Evolutionary conservation across 2,797 vertebrate species (phyloP).

Genomic region (Prionace glauca): DNA sequence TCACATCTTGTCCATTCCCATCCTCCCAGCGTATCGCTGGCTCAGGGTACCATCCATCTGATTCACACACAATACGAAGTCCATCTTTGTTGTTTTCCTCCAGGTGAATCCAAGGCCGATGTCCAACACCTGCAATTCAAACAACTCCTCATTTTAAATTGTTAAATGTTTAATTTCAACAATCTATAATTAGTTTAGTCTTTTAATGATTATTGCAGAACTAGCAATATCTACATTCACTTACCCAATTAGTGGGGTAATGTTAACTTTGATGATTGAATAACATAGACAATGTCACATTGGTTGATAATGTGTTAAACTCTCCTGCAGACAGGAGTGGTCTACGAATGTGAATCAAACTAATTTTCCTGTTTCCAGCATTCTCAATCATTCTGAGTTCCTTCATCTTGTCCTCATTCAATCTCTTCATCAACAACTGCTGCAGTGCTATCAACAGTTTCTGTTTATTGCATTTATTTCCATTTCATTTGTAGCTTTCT

Average conservation of each 20-base stretch:
- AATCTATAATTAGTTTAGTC: not conserved
- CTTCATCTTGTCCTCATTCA: not conserved
- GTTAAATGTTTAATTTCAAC: not conserved
- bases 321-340: not conserved
- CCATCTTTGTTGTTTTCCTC: not conserved
- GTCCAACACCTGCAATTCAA: slow-evolving; percentile 28
- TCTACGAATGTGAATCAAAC: not conserved
- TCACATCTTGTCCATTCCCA: slow-evolving; percentile 35
- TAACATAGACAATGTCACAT: not conserved
- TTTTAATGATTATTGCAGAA: not conserved
- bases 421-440: not conserved
- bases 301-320: not conserved
- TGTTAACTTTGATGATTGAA: not conserved
- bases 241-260: not conserved
- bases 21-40: slow-evolving; percentile 1
- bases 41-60: slow-evolving; percentile 2
- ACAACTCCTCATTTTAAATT: not conserved
- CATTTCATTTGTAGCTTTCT: not conserved
- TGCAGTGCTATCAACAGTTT: not conserved
- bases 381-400: not conserved
- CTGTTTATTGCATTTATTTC: not conserved
- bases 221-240: no score
- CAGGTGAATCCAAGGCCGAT: slow-evolving; percentile 38
- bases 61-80: not conserved
- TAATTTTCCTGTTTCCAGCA: not conserved